Base-by-base conservation (phyloP, 2,797 vertebrate genomes). In the Paguma larvata region DNA sequence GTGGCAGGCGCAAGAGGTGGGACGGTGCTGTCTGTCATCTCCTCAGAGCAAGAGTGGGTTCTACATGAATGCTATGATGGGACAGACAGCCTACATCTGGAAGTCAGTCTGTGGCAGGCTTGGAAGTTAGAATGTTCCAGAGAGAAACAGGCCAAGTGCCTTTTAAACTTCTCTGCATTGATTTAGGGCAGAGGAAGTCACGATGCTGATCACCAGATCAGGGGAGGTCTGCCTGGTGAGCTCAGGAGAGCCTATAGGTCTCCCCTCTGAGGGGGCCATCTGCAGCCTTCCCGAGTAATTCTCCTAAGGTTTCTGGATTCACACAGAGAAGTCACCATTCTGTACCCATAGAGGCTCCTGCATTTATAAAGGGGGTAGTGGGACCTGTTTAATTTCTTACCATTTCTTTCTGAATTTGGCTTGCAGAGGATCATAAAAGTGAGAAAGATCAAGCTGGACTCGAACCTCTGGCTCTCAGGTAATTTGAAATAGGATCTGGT, bases 401-500 rank as follows among this genome's bases (percentile, higher is more conserved):
- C 46, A 41, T 44, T 8, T 93, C 44, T 73, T 77, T 88, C 82
- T 96, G 91, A 75, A 82, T 78, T 96, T 98, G 97, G n/a, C 41
- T 98, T 96, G 80, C 98, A 99, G 99, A 99, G 97, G 99, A 99
- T 97, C 98, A 95, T 78, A 98, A 98, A 19, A 99, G 99, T 51
- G 98, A 99, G 85, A 99, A 99, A 32, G 99, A 99, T 96, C 99
- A 99, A 98, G 99, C 98, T 67, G 99, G 98, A 92, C 99, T 99
- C 0, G 99, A 99, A 95, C 98, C 99, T 27, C 98, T 99, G 90
- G 99, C 99, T 93, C 98, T 99, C 98, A 99, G 99, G 99, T 99
- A 99, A 98, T 63, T 88, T 48, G 77, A 34, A 44, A 38, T 30
- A 56, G n/a, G 65, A 16, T 80, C 51, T 73, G 78, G 56, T 12